phyloP scores from a whole-genome alignment of 2,113 vertebrate genomes.

The Casuarius casuarius region DNA sequence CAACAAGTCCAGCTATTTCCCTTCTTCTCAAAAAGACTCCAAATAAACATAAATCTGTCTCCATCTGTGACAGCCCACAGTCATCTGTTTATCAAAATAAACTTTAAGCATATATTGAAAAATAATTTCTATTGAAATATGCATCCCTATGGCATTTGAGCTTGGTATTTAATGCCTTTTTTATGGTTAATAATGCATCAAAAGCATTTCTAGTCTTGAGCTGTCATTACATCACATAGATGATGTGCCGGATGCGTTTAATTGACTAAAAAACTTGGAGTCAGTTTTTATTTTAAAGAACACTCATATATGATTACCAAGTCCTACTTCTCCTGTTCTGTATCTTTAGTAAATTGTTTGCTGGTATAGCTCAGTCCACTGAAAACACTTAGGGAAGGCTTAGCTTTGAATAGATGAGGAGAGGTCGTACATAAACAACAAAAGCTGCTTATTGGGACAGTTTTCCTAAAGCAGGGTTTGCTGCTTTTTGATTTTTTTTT shows the following conservation, averaged over 20 bases:
- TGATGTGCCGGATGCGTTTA: slow-evolving; percentile 76
- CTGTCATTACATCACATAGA: slow-evolving; percentile 79
- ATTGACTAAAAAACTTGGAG: slow-evolving; percentile 75
- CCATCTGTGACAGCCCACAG: slow-evolving; percentile 75
- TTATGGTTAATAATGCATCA: slow-evolving; percentile 85
- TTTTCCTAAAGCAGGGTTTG: slow-evolving; percentile 2
- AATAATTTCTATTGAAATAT: slow-evolving; percentile 84
- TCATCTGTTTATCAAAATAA: slow-evolving; percentile 85
- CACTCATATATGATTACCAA: slow-evolving; percentile 70
- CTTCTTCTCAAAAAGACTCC: slow-evolving; percentile 70
- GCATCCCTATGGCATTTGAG: slow-evolving; percentile 79
- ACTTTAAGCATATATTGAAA: slow-evolving; percentile 82
- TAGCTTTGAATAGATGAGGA: neutral
- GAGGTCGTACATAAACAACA: neutral
- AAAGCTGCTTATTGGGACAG: neutral
- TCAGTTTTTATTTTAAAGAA: slow-evolving; percentile 72
- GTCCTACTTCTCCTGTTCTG: slow-evolving; percentile 33
- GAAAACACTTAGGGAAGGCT: slow-evolving; percentile 3
- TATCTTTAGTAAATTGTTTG: slow-evolving; percentile 45
- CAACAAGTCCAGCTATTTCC: slow-evolving; percentile 73
- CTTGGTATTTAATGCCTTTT: slow-evolving; percentile 81
- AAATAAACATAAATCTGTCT: slow-evolving; percentile 78
- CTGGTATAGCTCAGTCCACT: slow-evolving; percentile 23
- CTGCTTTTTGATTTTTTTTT: neutral
- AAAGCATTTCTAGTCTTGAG: slow-evolving; percentile 76